Evolutionary conservation across 2,797 vertebrate genomes (phyloP).

Genomic region (Anguilla megastoma): DNA sequence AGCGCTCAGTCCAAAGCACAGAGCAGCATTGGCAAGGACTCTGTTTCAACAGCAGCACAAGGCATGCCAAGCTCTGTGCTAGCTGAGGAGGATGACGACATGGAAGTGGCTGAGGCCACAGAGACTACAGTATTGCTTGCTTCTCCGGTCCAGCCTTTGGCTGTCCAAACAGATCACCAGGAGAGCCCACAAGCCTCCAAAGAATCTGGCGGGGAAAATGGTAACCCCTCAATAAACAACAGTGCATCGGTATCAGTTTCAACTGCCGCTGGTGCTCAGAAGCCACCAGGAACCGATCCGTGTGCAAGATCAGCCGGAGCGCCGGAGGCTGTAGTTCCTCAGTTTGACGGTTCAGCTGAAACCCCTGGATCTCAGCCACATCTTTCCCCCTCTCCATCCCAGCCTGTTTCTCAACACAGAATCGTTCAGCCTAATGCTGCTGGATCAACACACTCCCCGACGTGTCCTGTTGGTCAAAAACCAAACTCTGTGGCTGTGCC

Average conservation of each 20-base stretch:
- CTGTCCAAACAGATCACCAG: slow-evolving; percentile 33
- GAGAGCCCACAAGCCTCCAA: slow-evolving; percentile 33
- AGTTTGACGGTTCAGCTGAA: slow-evolving; percentile 18
- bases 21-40: slow-evolving; percentile 34
- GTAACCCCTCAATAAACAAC: slow-evolving; percentile 19
- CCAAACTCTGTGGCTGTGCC: slow-evolving; percentile 9
- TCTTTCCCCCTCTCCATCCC: neutral
- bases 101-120: slow-evolving; percentile 64
- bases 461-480: slow-evolving; percentile 28
- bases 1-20: slow-evolving; percentile 1
- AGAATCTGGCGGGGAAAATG: slow-evolving; percentile 23
- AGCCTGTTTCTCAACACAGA: neutral
- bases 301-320: neutral
- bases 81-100: slow-evolving; percentile 45
- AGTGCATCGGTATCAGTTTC: neutral
- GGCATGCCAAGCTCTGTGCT: slow-evolving; percentile 28
- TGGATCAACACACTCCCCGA: neutral
- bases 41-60: slow-evolving; percentile 33
- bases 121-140: slow-evolving; percentile 40
- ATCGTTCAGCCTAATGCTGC: neutral
- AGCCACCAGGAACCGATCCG: slow-evolving; percentile 30
- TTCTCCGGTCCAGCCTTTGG: neutral
- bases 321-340: slow-evolving; percentile 8
- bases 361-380: neutral
- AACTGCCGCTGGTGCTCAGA: slow-evolving; percentile 25